A percentile compares a stretch with the other conserved stretches of the same genome.
Conservation (phyloP, 2,113 vertebrate genomes). For the Meriones unguiculatus region DNA sequence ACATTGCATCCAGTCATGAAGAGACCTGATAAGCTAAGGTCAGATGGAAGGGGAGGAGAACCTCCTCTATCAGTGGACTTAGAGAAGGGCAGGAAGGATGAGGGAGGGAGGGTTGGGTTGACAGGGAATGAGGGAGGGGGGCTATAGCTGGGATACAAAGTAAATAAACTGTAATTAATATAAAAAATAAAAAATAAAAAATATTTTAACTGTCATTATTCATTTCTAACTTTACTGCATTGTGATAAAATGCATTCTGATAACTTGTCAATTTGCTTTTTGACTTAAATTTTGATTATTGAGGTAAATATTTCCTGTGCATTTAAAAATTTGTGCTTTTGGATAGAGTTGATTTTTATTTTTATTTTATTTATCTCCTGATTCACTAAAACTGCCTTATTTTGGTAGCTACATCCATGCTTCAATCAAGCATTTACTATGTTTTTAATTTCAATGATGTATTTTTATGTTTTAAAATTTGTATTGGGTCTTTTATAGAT, state of each 20-base stretch:
- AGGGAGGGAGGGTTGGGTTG: too few relatives aligned
- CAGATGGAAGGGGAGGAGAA: too few relatives aligned
- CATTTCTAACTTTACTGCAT: constrained; percentile 30
- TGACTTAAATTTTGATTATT: background rate
- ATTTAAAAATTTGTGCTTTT: background rate
- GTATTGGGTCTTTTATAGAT: background rate
- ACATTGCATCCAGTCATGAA: too few relatives aligned
- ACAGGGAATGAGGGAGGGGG: too few relatives aligned
- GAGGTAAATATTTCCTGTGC: background rate
- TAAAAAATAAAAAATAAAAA: background rate
- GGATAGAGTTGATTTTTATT: background rate
- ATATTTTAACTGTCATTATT: constrained; percentile 29
- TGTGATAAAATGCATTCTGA: constrained; percentile 27
- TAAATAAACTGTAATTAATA: too few relatives aligned
- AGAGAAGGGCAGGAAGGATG: too few relatives aligned
- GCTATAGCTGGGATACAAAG: too few relatives aligned
- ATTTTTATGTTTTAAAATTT: background rate
- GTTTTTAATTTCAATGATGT: background rate
- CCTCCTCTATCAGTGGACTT: too few relatives aligned
- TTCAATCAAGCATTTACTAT: background rate
- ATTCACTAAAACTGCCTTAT: background rate
- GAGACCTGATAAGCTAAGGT: too few relatives aligned
- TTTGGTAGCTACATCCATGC: background rate
- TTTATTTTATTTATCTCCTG: background rate
- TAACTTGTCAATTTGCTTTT: constrained; percentile 30